These are phyloP conservation scores for Lysandra bellargus DNA, from an alignment of 2,888 invertebrate species.

Conservation along the genomic window DNA sequence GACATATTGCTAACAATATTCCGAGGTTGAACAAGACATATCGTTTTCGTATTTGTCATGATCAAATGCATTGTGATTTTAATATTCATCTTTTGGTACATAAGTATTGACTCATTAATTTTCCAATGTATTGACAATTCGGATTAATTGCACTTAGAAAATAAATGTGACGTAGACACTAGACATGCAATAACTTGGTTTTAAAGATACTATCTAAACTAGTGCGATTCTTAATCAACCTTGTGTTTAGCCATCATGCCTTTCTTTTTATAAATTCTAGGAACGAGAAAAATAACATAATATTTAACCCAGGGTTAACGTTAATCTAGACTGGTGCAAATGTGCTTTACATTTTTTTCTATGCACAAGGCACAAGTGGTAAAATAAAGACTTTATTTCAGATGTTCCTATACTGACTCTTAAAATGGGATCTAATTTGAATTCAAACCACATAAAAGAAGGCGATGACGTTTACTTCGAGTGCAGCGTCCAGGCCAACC, in stretches of 20 bases:
- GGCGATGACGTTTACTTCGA: conserved; percentile 95
- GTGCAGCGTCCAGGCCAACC: conserved; percentile 93
- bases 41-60: background rate
- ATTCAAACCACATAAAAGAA: conserved; percentile 90
- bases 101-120: background rate
- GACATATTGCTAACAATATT: conserved; percentile 34
- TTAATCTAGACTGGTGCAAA: too few species aligned
- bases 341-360: background rate
- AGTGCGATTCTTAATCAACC: too few species aligned
- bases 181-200: too few species aligned
- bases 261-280: too few species aligned
- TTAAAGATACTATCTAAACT: too few species aligned
- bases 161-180: too few species aligned
- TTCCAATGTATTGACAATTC: background rate
- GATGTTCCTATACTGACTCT: conserved; percentile 91
- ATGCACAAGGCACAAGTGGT: background rate
- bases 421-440: conserved; percentile 90
- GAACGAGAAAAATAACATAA: too few species aligned
- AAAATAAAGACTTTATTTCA: conserved; percentile 55
- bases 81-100: background rate
- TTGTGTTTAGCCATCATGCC: too few species aligned
- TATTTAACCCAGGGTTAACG: too few species aligned
- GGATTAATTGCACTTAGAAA: background rate
- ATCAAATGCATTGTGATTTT: background rate
- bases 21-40: background rate